phyloP scores from a whole-genome alignment of 2,797 vertebrate genomes.

The Anguilla anguilla region DNA sequence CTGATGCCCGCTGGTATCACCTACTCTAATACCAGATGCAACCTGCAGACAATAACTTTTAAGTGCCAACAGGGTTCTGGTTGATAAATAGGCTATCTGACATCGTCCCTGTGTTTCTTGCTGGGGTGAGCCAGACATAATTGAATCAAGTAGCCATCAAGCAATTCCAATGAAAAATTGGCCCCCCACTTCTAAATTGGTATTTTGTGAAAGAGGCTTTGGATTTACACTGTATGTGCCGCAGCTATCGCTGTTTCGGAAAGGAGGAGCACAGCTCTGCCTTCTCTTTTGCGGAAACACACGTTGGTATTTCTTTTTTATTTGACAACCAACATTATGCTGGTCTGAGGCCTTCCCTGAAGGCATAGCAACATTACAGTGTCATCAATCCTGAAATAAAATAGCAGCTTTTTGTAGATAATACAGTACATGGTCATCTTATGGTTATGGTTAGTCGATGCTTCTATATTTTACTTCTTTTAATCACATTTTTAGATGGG shows the following conservation, averaged over 20 bases:
- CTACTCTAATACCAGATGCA: constrained; percentile 62
- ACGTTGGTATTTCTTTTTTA: constrained; percentile 36
- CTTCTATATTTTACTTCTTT: constrained; percentile 26
- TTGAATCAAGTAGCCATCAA: constrained; percentile 59
- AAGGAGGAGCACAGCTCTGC: constrained; percentile 43
- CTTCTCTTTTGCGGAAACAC: constrained; percentile 35
- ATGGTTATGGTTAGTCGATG: constrained; percentile 28
- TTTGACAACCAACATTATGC: constrained; percentile 45
- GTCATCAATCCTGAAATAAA: constrained; percentile 53
- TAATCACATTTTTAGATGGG: constrained; percentile 28
- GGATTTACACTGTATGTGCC: not conserved
- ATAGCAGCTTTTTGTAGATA: constrained; percentile 26
- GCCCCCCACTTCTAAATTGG: constrained; percentile 9
- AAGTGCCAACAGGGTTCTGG: constrained; percentile 70
- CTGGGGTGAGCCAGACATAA: constrained; percentile 70
- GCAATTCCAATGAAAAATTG: constrained; percentile 14
- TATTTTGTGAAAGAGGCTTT: constrained; percentile 15
- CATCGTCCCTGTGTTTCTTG: constrained; percentile 70
- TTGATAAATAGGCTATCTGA: constrained; percentile 77
- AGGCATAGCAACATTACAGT: constrained; percentile 38
- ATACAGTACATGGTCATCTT: constrained; percentile 11
- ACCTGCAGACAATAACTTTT: constrained; percentile 66
- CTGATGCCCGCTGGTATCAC: constrained; percentile 76
- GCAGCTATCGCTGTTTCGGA: constrained; percentile 18
- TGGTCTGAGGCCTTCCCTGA: constrained; percentile 49